These are phyloP conservation scores for Amphipyra tragopoginis DNA, from an alignment of 2,888 invertebrate species.

Conservation along the genomic window DNA sequence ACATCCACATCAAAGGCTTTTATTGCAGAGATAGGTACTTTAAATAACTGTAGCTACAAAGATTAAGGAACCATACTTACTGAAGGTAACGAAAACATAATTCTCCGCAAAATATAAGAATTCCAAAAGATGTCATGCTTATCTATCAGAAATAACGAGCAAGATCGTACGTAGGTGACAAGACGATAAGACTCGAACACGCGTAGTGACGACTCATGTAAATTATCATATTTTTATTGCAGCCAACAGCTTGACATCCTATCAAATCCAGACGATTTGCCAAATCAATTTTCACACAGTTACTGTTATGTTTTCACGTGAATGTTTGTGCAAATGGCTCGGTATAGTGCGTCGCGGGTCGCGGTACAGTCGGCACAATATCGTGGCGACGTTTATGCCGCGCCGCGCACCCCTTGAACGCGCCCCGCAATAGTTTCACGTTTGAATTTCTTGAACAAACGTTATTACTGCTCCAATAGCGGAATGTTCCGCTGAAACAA, in stretches of 20 bases:
- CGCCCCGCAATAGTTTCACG: constrained; percentile 81
- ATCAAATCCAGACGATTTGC: constrained; percentile 54
- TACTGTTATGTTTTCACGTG: constrained; percentile 63
- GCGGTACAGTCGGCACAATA: constrained; percentile 63
- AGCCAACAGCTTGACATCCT: constrained; percentile 47
- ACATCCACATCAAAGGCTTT: constrained; percentile 18
- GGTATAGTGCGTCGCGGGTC: constrained; percentile 26
- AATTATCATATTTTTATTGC: constrained; percentile 57
- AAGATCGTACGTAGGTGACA: constrained; percentile 38
- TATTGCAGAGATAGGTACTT: too few species aligned
- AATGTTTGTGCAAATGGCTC: constrained; percentile 66
- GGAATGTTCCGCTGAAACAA: constrained; percentile 83
- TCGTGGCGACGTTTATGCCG: constrained; percentile 70
- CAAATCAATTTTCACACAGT: constrained; percentile 55
- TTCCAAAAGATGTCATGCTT: constrained; percentile 37
- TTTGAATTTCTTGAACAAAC: constrained; percentile 87
- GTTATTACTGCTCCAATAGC: constrained; percentile 85
- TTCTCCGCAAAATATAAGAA: constrained; percentile 18
- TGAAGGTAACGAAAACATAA: background rate
- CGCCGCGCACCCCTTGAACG: constrained; percentile 64
- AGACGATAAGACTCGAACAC: constrained; percentile 49
- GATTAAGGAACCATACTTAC: too few species aligned
- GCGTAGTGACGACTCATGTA: constrained; percentile 40
- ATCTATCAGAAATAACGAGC: constrained; percentile 63
- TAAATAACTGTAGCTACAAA: too few species aligned